Evolutionary conservation across 2,888 invertebrate genomes (phyloP), one percentile per base, ranked within the genome.

Genomic region (Exephanes ischioxanthus): DNA sequence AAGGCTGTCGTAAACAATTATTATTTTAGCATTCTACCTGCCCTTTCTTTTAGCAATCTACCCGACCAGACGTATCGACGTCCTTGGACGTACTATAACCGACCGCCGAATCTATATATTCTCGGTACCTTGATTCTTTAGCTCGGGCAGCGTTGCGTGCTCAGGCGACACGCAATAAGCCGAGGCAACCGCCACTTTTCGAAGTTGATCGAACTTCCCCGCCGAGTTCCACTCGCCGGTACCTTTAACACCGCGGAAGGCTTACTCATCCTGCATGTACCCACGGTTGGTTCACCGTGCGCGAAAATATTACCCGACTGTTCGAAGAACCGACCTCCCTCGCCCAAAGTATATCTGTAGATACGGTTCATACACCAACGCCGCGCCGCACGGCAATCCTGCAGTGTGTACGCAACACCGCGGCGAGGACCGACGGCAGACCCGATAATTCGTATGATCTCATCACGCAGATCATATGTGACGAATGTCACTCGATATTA

Each of bases 181-280:
- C 72, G 58, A 68, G 78, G 85, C 73, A 73, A 82, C 80, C 70
- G 58, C 53, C 75, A 67, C 66, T 85, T 82, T 79, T 82, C 73
- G 19, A 79, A 85, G 75, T 85, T 73, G 68, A 83, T 83, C 83
- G 83, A 83, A 83, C 83, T 79, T 79, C 30, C 61, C 70, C 48
- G 61, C 30, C 55, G 51, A 14, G 16, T 41, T n/a, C 70, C 30
- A 3, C 51, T 9, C 68, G 19, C 19, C 51, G 22, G 45, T 48
- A 16, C 14, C 4, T 48, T 48, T 9, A 16, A 19, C 22, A 33
- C n/a, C 2, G 16, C 16, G 14, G 63, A 33, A 30, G n/a, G 30
- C 30, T 63, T 7, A 33, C 73, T 61, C 75, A 26, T 48, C 30
- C 16, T 30, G 30, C 61, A 22, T 30, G 3, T 61, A 73, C 48